phyloP scores from a whole-genome alignment of 2,888 invertebrate genomes.

The Oxycera nigricornis region DNA sequence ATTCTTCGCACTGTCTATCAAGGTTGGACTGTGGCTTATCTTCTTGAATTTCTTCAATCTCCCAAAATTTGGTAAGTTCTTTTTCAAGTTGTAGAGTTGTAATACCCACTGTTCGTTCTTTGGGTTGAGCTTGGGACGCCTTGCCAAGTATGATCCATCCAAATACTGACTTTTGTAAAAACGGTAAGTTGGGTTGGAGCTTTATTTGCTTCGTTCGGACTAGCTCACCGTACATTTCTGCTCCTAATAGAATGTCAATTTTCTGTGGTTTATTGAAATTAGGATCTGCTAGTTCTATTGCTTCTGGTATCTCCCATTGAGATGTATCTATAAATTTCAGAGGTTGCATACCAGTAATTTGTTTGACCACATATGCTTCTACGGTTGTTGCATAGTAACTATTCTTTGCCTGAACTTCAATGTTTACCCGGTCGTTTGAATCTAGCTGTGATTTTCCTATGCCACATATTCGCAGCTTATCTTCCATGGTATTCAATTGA shows the following conservation, averaged over 20 bases:
- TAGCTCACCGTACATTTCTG: constrained; percentile 1
- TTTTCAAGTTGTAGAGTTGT: no score
- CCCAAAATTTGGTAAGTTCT: no score
- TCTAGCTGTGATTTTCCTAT: background rate
- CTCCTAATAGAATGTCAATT: constrained; percentile 42
- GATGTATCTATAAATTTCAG: background rate
- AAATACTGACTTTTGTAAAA: background rate
- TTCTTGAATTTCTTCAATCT: no score
- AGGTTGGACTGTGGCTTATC: no score
- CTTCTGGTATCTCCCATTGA: background rate
- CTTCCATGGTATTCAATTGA: background rate
- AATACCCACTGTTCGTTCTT: no score
- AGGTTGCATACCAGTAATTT: background rate
- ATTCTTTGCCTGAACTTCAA: background rate
- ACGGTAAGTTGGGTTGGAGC: background rate
- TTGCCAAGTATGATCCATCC: background rate
- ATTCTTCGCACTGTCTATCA: no score
- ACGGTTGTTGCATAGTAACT: background rate
- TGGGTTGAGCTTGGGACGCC: background rate
- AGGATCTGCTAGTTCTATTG: constrained; percentile 37
- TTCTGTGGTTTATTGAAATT: constrained; percentile 13
- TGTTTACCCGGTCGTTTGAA: background rate
- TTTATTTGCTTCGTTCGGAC: background rate
- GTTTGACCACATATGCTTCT: background rate
- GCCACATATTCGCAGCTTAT: background rate